A percentile compares a stretch with the other conserved stretches of the same genome.
Evolutionary conservation across 2,888 invertebrate species (phyloP).

Genomic region (Tethea ocularis): DNA sequence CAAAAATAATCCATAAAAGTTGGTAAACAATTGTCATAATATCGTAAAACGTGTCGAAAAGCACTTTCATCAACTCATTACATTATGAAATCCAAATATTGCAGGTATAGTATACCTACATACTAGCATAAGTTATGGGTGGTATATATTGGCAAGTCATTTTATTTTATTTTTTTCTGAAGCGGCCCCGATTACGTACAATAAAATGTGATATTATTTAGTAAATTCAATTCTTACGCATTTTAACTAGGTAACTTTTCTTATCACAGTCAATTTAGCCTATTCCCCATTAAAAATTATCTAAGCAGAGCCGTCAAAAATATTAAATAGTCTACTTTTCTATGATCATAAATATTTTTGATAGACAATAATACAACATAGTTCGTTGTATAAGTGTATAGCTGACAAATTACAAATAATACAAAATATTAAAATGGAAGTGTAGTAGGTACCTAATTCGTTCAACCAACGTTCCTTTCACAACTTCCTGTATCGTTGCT

Average conservation of each 20-base stretch:
- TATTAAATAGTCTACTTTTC: slow-evolving; percentile 54
- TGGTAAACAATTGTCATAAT: too few species aligned
- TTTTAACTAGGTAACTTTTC: slow-evolving; percentile 55
- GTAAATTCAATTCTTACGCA: slow-evolving; percentile 52
- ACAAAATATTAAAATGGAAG: not conserved
- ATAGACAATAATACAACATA: not conserved
- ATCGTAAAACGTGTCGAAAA: too few species aligned
- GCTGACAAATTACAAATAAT: not conserved
- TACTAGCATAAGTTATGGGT: not conserved
- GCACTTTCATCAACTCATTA: not conserved
- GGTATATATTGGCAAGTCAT: slow-evolving; percentile 1
- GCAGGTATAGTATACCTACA: not conserved
- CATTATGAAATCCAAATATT: slow-evolving; percentile 1
- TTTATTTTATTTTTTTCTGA: not conserved
- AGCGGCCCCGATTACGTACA: not conserved
- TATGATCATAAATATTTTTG: not conserved
- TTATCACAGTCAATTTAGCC: slow-evolving; percentile 60
- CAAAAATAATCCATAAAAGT: too few species aligned
- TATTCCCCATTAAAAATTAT: slow-evolving; percentile 29
- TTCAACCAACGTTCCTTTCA: not conserved
- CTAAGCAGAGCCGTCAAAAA: slow-evolving; percentile 57
- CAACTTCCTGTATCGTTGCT: not conserved
- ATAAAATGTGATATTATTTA: slow-evolving; percentile 13
- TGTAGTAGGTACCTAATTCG: not conserved
- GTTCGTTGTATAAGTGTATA: not conserved